Evolutionary conservation across 2,797 vertebrate species (phyloP).

Genomic region (Muscicapa striata): DNA sequence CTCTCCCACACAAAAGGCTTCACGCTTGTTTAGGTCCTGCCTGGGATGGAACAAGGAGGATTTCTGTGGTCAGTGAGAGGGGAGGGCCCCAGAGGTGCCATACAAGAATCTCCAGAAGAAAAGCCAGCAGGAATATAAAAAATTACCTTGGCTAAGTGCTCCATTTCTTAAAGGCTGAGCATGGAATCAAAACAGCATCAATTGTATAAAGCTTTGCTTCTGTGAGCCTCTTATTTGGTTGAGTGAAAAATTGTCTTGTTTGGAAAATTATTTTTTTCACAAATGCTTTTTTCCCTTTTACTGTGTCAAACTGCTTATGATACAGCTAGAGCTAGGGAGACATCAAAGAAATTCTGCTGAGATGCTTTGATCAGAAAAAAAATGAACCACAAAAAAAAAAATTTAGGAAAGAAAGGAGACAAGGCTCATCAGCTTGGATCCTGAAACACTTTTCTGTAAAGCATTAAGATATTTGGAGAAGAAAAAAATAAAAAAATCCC

Average conservation of each 20-base stretch:
- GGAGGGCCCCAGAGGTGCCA: background rate
- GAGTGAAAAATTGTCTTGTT: conserved; percentile 6
- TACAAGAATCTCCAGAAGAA: background rate
- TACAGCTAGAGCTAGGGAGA: background rate
- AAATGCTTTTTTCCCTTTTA: background rate
- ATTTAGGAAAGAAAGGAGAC: background rate
- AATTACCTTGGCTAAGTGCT: background rate
- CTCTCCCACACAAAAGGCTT: conserved; percentile 5
- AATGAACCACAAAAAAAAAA: background rate
- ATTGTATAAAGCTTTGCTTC: background rate
- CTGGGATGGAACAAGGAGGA: background rate
- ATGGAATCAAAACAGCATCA: background rate
- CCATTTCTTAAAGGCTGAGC: conserved; percentile 1
- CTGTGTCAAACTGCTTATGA: conserved; percentile 2
- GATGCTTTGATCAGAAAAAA: conserved; percentile 15
- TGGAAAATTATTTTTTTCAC: background rate
- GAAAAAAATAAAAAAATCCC: background rate
- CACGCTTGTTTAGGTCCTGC: background rate
- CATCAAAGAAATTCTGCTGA: conserved; percentile 43
- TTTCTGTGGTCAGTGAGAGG: background rate
- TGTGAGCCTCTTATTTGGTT: background rate
- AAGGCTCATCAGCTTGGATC: background rate
- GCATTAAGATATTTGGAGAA: background rate
- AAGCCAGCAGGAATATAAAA: background rate
- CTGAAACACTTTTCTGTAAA: conserved; percentile 9